Base-by-base conservation (phyloP, 2,113 vertebrate genomes). In the Oplegnathus fasciatus region DNA sequence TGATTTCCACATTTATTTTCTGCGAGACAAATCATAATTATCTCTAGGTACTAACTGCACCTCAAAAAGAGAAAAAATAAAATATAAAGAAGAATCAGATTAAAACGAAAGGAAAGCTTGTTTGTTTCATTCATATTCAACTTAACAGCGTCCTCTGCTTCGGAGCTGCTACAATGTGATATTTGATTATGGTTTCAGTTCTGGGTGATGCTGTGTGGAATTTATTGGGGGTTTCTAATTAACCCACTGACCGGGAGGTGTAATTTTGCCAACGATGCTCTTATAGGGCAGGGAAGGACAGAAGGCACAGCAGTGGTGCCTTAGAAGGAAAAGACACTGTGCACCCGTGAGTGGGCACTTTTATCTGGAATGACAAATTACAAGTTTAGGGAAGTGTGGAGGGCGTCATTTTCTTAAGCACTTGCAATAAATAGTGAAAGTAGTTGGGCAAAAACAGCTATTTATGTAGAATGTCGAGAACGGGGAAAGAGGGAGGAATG, bases 401-500 rank as follows among this genome's bases (percentile, higher is more conserved):
- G 86, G 88, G 84, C 61, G 72, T 91, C 85, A 66, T 85, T 71
- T 86, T 86, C 72, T 89, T 70, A 88, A 91, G 90, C 87, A 46
- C 74, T 88, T 90, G 83, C 89, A 94, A 95, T 95, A 95, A 95
- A 94, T 95, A 94, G 84, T 91, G 80, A 89, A 85, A 88, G 88
- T 82, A 65, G 77, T 86, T 66, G 89, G 86, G 82, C 32, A 76
- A 85, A 80, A 88, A 81, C 54, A 84, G 72, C 68, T 72, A 60
- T 79, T 84, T 34, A 64, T 82, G 83, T 71, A 85, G 77, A 91
- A 86, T 81, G 82, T 86, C 22, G 46, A 86, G 77, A 88, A 67
- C 9, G 9, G 26, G 28, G 46, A 60, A 50, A 74, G 62, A 37
- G 70, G 44, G 44, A 66, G 44, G 72, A 86, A 86, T 71, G 78